A percentile compares a stretch with the other conserved stretches of the same genome.
Conservation (phyloP, 2,113 vertebrate genomes). For the Mobula birostris region DNA sequence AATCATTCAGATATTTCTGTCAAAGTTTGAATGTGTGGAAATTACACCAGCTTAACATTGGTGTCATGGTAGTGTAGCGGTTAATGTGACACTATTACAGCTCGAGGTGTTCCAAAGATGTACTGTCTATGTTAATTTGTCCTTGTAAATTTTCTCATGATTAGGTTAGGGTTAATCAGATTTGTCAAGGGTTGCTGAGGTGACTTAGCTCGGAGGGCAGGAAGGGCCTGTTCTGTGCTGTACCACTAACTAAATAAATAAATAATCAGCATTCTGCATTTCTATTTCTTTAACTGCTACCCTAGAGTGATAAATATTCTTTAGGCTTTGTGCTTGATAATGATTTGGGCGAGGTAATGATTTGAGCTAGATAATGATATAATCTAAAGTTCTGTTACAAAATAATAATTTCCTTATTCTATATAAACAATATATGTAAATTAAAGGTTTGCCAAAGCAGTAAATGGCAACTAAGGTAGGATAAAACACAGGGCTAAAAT, state of each 20-base stretch:
- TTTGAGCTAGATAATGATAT: not conserved
- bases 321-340: not conserved
- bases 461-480: not conserved
- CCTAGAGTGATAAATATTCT: not conserved
- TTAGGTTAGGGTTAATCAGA: too few relatives aligned
- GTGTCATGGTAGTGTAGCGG: too few relatives aligned
- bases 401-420: not conserved
- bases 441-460: not conserved
- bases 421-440: not conserved
- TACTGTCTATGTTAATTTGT: too few relatives aligned
- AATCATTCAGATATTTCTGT: not conserved
- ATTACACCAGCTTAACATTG: too few relatives aligned
- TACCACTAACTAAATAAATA: too few relatives aligned
- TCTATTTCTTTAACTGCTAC: not conserved
- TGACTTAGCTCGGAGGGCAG: too few relatives aligned
- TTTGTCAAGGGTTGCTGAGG: too few relatives aligned
- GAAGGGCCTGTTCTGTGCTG: too few relatives aligned
- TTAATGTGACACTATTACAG: too few relatives aligned
- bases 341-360: too few relatives aligned
- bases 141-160: too few relatives aligned
- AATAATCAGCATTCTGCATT: not conserved
- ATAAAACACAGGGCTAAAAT: not conserved
- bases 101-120: too few relatives aligned
- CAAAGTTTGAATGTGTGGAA: not conserved
- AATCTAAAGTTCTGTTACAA: not conserved